Base-by-base conservation (phyloP, 2,113 vertebrate genomes). In the Philantomba maxwellii region DNA sequence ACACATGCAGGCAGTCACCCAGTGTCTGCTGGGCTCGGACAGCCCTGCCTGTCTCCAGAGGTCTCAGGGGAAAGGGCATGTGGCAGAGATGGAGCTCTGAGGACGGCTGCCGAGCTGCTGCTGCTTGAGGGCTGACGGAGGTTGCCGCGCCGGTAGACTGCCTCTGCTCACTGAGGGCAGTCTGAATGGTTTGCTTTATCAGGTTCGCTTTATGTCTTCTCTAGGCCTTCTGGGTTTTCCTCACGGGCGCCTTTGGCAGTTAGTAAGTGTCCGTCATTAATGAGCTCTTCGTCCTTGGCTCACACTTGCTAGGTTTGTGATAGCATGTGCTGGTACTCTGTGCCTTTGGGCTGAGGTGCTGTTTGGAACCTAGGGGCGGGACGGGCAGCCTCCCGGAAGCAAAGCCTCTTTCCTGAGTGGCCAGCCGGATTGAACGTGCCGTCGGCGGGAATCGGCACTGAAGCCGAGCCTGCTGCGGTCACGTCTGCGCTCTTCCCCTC, bases 261-360 rank as follows among this genome's bases (percentile, higher is more conserved):
- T 85, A 66, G 30, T 90, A 47, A 87, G 11, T 64, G 5, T 33
- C 51, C 33, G 30, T 84, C 51, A 58, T 83, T 94, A 93, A 81
- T 70, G 85, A 93, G 64, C 91, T 86, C 47, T 4, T 97, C 36
- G 47, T 84, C 94, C 95, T 96, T 11, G 90, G 3, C 85, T 89
- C 78, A 43, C 21, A 25, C 91, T 89, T 6, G 30, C 82, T 55
- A 89, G 78, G 39, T 89, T 11, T 77, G 19, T 43, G 62, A 30
- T 55, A 33, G 19, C 64, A 30, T 84, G 39, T 90, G 51, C 80
- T 93, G 30, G 43, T 4, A 45, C 55, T 80, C 80, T 60, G 19
- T 73, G 11, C 64, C 78, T 57, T 47, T 64, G 19, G 47, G 62
- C 83, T 80, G 91, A 66, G 87, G 26, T 82, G 47, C 86, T 78